Percentiles rank a stretch among this genome's conserved stretches.
Conservation (phyloP, 2,797 vertebrate genomes). For the Aselliscus stoliczkanus region DNA sequence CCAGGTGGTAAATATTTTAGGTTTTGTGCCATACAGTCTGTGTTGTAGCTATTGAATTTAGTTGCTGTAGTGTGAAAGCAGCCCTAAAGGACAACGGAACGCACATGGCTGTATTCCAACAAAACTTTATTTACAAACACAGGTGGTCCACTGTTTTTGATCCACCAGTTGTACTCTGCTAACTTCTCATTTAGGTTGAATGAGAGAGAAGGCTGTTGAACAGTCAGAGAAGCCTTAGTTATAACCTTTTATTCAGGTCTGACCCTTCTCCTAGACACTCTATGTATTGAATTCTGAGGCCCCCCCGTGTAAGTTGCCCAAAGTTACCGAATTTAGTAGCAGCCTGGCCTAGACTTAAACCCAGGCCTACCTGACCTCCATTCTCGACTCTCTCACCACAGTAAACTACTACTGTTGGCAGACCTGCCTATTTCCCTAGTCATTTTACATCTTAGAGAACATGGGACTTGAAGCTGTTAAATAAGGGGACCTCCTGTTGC, state of each 20-base stretch:
- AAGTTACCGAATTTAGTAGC: neutral
- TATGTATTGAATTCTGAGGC: neutral
- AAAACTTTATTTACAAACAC: slow-evolving; percentile 39
- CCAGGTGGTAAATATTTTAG: neutral
- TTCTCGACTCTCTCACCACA: neutral
- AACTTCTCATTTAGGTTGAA: neutral
- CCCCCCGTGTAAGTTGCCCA: neutral
- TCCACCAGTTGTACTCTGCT: neutral
- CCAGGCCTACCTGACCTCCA: neutral
- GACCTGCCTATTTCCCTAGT: fast-evolving
- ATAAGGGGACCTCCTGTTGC: no score
- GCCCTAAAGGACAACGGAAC: neutral
- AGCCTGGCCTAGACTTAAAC: neutral
- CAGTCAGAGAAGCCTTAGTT: neutral
- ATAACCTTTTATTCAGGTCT: neutral
- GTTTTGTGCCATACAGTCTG: neutral
- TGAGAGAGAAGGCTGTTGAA: neutral
- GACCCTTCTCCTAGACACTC: neutral
- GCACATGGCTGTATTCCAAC: neutral
- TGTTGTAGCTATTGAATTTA: neutral
- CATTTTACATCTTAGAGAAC: neutral
- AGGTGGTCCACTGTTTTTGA: neutral
- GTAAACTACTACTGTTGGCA: neutral
- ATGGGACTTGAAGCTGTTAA: neutral
- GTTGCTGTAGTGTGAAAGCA: neutral